Base-by-base conservation (phyloP, 2,888 invertebrate genomes). In the Cantharis flavilabris region DNA sequence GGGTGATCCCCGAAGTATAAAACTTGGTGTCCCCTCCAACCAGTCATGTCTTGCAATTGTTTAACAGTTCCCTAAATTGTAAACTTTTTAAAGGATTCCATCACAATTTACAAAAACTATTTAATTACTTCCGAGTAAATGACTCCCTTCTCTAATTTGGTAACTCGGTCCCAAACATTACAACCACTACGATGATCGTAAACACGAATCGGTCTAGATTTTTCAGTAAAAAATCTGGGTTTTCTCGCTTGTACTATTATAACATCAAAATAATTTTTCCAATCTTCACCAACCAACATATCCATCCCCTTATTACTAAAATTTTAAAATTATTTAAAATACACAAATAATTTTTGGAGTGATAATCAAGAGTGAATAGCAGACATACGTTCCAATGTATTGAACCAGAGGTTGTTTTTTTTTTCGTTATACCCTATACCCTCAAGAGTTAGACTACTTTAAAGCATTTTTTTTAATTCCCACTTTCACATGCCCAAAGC, bases 1-100 rank as follows among this genome's bases (percentile, higher is more conserved):
- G 98, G 98, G 90, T 99, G 99, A 90, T 99, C 99, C 0, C 99
- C 98, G 89, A 98, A 98, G 89, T 99, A 99, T 20, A 99, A 89
- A 64, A 98, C 98, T 84, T 96, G 95, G 84, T 96, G 95, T 0
- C 97, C 97, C 75, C 91, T 90, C 98, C 98, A 98, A 0, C 96
- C 97, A 0, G 98, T 98, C 87, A 98, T 90, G 77, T 96, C 94
- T 88, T 97, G 96, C 33, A 99, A 90, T 86, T 97, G 96, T 83
- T 94, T 94, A 18, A 98, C 95, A 62, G 98, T 98, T 0, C 98
- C 98, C 96, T 97, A 85, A 65, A 76, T 67, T 67, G 65, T 11
- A 20, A 67, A 67, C n/a, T 67, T 13, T 67, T 23, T 26, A 67
- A n/a, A 77, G 69, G 23, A 67, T 67, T 28, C 23, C 23, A 69